phyloP scores from a whole-genome alignment of 2,113 vertebrate genomes.

The Piprites chloris region DNA sequence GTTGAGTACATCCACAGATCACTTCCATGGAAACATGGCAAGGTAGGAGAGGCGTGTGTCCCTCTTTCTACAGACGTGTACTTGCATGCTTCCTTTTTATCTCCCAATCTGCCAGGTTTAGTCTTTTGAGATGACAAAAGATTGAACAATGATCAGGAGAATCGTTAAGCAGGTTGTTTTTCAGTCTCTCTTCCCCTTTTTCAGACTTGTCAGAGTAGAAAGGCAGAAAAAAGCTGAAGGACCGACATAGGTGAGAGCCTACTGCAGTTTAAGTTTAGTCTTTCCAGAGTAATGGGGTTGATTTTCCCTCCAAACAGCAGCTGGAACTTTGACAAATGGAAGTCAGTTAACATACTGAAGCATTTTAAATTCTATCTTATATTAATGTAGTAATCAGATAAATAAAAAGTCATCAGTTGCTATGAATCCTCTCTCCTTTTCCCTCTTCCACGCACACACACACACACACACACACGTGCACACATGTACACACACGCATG shows the following conservation, averaged over 20 bases:
- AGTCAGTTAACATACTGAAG: conserved; percentile 1
- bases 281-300: neutral
- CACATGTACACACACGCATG: neutral
- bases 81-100: conserved; percentile 63
- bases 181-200: neutral
- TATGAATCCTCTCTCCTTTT: neutral
- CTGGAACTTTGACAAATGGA: conserved; percentile 29
- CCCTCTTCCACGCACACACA: neutral
- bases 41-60: conserved; percentile 15
- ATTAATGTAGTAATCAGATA: neutral
- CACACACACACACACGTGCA: neutral
- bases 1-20: conserved; percentile 24
- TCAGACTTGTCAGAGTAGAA: neutral
- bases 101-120: neutral
- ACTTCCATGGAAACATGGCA: conserved; percentile 62
- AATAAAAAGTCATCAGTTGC: neutral
- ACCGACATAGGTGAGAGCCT: conserved; percentile 1
- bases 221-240: conserved; percentile 6
- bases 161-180: conserved; percentile 20
- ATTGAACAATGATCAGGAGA: conserved; percentile 1
- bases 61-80: neutral
- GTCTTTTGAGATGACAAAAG: conserved; percentile 14
- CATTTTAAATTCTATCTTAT: neutral
- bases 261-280: neutral
- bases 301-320: neutral